Base-by-base conservation (phyloP, 2,797 vertebrate species). In the Cossypha caffra region DNA sequence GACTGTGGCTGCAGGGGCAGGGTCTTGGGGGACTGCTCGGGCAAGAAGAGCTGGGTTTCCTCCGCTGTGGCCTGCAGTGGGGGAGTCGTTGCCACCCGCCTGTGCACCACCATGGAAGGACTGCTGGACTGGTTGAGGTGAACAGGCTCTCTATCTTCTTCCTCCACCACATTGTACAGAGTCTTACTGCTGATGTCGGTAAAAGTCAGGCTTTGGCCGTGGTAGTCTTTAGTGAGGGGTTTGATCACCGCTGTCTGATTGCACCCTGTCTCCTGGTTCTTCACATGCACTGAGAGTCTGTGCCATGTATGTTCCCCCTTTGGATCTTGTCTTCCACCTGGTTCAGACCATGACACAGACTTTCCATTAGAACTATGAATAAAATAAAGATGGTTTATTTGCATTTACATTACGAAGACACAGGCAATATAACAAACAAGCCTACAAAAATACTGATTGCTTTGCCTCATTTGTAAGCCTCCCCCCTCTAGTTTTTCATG, bases 261-360 rank as follows among this genome's bases (percentile, higher is more conserved):
- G 98, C 99, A 98, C 98, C 99, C 98, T 98, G 98, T 98, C 98
- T 99, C 99, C 98, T 98, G 99, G 98, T 98, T 99, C 99, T 99
- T 99, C 98, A 99, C 99, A 98, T 99, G 99, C 98, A 99, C 99
- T 98, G 99, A 99, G 97, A 99, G 99, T 98, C 99, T 99, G 98
- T 99, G 99, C 99, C 99, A 99, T 97, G 98, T 99, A 97, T 99
- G 99, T 98, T 99, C 99, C 92, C 99, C 99, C 97, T 98, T 99
- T 98, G 98, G 98, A 98, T 98, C 98, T 98, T 99, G 99, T 98
- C 98, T 99, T 99, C 99, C 98, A 99, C 99, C 99, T 99, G 99
- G 99, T 99, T 99, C 99, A 99, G 99, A 99, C 99, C 99, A 99
- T 99, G 99, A 99, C 99, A 99, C 99, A 99, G 99, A 99, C 99